Percentiles rank a stretch among this genome's conserved stretches.
phyloP scores from a whole-genome alignment of 2,113 vertebrate genomes.

The Engystomops pustulosus region DNA sequence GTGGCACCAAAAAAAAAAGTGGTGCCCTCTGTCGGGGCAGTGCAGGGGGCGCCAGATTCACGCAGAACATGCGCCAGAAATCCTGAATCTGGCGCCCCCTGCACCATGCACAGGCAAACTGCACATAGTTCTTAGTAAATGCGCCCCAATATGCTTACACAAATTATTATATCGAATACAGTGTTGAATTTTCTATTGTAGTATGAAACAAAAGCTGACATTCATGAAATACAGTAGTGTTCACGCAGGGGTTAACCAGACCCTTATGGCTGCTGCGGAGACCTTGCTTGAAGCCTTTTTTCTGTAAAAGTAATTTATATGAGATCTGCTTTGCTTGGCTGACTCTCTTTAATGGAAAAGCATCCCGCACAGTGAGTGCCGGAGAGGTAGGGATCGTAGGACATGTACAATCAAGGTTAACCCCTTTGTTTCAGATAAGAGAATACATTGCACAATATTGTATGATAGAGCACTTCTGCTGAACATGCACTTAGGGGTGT shows the following conservation, averaged over 20 bases:
- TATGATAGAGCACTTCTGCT: not conserved
- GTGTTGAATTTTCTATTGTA: too few relatives aligned
- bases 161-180: too few relatives aligned
- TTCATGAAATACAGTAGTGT: not conserved
- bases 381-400: not conserved
- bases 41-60: too few relatives aligned
- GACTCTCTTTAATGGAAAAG: slow-evolving; percentile 33
- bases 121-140: too few relatives aligned
- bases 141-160: too few relatives aligned
- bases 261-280: slow-evolving; percentile 6
- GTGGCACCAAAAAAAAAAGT: too few relatives aligned
- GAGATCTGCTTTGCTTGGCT: slow-evolving; percentile 47
- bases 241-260: slow-evolving; percentile 24
- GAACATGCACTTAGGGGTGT: not conserved
- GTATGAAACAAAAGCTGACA: not conserved
- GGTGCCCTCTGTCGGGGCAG: too few relatives aligned
- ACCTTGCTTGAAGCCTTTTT: slow-evolving; percentile 22
- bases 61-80: too few relatives aligned
- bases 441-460: not conserved
- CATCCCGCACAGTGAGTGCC: slow-evolving; percentile 14
- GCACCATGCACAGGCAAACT: too few relatives aligned
- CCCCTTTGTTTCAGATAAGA: not conserved
- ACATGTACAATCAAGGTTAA: slow-evolving; percentile 8
- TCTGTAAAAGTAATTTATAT: slow-evolving; percentile 48
- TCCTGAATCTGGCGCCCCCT: too few relatives aligned